phyloP scores from a whole-genome alignment of 1,140 invertebrate species.

The Ditylenchus dipsaci region DNA sequence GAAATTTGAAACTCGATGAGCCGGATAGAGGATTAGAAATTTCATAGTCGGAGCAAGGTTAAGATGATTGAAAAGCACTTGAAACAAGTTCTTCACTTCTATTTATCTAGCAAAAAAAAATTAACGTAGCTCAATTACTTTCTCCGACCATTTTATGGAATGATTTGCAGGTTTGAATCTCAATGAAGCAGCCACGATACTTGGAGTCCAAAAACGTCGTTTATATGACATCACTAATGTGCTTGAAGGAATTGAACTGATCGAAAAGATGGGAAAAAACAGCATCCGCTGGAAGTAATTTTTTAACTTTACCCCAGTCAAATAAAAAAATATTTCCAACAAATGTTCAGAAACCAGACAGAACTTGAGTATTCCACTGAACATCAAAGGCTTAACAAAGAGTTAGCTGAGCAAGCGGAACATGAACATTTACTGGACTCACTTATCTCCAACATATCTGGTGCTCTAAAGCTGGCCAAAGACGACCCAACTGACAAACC shows the following conservation, averaged over 20 bases:
- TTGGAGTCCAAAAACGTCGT: slow-evolving; percentile 58
- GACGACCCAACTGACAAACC: slow-evolving; percentile 52
- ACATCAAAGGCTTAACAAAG: slow-evolving; percentile 27
- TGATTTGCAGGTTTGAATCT: slow-evolving; percentile 47
- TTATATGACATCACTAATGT: slow-evolving; percentile 66
- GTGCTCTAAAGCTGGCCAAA: slow-evolving; percentile 40
- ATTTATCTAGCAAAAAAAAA: too few species aligned
- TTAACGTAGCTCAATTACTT: too few species aligned
- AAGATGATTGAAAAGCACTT: too few species aligned
- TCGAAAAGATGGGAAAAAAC: slow-evolving; percentile 65
- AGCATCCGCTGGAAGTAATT: slow-evolving; percentile 54
- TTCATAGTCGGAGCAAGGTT: too few species aligned
- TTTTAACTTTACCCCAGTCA: not conserved
- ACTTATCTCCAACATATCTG: slow-evolving; percentile 31
- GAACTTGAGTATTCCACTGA: slow-evolving; percentile 36
- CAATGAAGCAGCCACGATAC: slow-evolving; percentile 50
- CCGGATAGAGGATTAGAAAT: too few species aligned
- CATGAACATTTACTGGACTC: slow-evolving; percentile 39
- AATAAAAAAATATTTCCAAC: not conserved
- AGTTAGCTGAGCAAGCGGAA: slow-evolving; percentile 32
- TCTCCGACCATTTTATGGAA: too few species aligned
- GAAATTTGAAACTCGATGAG: too few species aligned
- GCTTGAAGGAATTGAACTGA: slow-evolving; percentile 64
- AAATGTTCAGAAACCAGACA: slow-evolving; percentile 16
- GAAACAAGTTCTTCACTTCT: too few species aligned